These are phyloP conservation scores for Heliconius charithonia DNA, from an alignment of 2,888 invertebrate species.

Conservation along the genomic window DNA sequence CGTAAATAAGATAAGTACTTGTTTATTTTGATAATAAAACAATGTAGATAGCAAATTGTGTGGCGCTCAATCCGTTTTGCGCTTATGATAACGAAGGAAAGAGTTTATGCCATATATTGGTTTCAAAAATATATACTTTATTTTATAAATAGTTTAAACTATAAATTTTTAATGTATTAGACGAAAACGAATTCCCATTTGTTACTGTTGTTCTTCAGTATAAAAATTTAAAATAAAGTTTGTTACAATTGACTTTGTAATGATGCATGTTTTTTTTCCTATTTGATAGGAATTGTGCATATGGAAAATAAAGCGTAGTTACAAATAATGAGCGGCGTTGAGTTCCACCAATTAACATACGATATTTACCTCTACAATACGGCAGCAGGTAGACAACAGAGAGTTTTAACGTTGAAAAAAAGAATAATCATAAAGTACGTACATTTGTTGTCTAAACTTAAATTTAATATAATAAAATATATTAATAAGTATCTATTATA, in stretches of 20 bases:
- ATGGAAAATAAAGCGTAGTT: too few species aligned
- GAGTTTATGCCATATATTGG: background rate
- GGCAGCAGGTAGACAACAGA: too few species aligned
- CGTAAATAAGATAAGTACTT: constrained; percentile 53
- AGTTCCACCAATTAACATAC: too few species aligned
- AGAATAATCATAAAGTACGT: too few species aligned
- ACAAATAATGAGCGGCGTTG: too few species aligned
- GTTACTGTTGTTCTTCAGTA: too few species aligned
- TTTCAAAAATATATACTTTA: background rate
- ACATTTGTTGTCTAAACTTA: background rate
- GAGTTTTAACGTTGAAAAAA: too few species aligned
- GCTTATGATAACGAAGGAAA: background rate
- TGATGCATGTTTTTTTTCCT: too few species aligned
- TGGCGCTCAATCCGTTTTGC: constrained; percentile 2
- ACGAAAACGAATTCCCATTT: too few species aligned
- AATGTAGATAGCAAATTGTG: constrained; percentile 32
- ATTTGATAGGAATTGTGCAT: too few species aligned
- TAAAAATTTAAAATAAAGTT: background rate
- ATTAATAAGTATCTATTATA: background rate
- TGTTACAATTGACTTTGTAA: too few species aligned
- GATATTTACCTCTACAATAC: too few species aligned
- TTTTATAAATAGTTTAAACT: background rate
- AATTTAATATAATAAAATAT: background rate
- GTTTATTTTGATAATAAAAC: constrained; percentile 37
- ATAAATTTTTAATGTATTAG: background rate